These are phyloP conservation scores for Hypselothyrea guttata DNA, from an alignment of 2,888 invertebrate species.

Conservation along the genomic window DNA sequence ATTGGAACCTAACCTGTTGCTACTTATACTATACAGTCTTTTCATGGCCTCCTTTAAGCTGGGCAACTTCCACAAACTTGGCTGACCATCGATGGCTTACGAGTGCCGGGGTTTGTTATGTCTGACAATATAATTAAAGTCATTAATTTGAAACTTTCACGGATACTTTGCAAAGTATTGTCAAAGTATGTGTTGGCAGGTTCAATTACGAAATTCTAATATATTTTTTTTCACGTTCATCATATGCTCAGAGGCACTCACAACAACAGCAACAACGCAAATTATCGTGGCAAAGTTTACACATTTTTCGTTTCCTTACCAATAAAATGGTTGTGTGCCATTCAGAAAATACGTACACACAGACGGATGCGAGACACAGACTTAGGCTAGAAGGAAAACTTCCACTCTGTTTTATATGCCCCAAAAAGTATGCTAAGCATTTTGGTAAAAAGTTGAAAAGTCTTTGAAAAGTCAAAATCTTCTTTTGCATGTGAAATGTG, in stretches of 20 bases:
- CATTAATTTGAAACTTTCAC: constrained; percentile 20
- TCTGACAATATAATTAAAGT: constrained; percentile 26
- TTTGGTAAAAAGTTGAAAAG: constrained; percentile 1
- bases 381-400: neutral
- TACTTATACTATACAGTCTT: too few species aligned
- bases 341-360: neutral
- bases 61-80: too few species aligned
- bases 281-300: constrained; percentile 18
- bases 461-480: neutral
- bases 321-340: constrained; percentile 7
- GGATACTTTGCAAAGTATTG: constrained; percentile 19
- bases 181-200: constrained; percentile 2
- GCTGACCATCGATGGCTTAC: too few species aligned
- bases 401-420: neutral
- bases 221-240: constrained; percentile 21
- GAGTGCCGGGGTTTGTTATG: neutral
- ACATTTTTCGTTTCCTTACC: neutral
- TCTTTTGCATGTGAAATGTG: neutral
- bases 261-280: constrained; percentile 6
- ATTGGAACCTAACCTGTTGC: too few species aligned
- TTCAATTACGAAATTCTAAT: constrained; percentile 7
- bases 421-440: constrained; percentile 9
- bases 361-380: neutral
- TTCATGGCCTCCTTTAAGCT: too few species aligned
- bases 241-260: neutral